A percentile compares a stretch with the other conserved stretches of the same genome.
Conservation (phyloP, 2,113 vertebrate species). For the human (Homo sapiens) region GRCh38 chr3:53059501-53060000, state of each 20-base stretch:
- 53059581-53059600: not conserved
- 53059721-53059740: not conserved
- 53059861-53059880: not conserved
- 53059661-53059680: not conserved
- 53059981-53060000: not conserved
- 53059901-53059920: not conserved
- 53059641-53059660: not conserved
- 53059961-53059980: not conserved
- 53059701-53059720: not conserved
- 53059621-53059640: not conserved
- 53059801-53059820: not conserved
- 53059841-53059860: not conserved
- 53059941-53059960: not conserved
- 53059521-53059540: too few relatives aligned
- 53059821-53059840: conserved; percentile 21
- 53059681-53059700: not conserved
- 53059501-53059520: not conserved
- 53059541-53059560: not conserved
- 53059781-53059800: not conserved
- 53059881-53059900: not conserved
- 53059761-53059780: not conserved
- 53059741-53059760: not conserved
- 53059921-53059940: not conserved
- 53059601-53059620: not conserved
- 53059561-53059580: not conserved